Conservation (phyloP, 2,888 invertebrate genomes). For the Dorcus hopei region DNA sequence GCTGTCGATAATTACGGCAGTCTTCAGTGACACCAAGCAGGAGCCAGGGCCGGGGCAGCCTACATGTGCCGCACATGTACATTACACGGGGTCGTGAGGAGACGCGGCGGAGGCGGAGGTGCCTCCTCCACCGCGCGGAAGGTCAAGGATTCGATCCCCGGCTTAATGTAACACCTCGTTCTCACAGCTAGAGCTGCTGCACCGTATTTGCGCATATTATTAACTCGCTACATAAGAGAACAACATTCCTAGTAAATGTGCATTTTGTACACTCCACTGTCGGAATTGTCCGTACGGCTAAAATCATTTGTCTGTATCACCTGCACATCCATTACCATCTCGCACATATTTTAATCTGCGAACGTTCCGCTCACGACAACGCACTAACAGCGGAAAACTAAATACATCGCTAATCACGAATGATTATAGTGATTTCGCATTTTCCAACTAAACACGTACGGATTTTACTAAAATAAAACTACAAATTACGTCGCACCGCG, state of each 20-base stretch:
- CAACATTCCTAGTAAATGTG: slow-evolving; percentile 22
- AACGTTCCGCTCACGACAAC: neutral
- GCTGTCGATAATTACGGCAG: slow-evolving; percentile 29
- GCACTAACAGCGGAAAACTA: slow-evolving; percentile 1
- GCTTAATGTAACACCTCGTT: slow-evolving; percentile 29
- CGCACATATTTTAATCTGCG: too few species aligned
- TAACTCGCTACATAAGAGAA: slow-evolving; percentile 20
- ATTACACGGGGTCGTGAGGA: slow-evolving; percentile 10
- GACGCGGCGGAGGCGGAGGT: slow-evolving; percentile 22
- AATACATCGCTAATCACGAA: slow-evolving; percentile 5
- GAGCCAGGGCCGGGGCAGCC: slow-evolving; percentile 5
- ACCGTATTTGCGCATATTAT: slow-evolving; percentile 25
- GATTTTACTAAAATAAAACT: too few species aligned
- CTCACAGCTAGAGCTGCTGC: slow-evolving; percentile 27
- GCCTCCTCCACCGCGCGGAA: slow-evolving; percentile 25
- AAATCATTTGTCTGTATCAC: neutral
- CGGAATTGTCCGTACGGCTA: neutral
- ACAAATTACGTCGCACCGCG: too few species aligned
- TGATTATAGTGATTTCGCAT: slow-evolving; percentile 6
- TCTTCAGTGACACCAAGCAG: slow-evolving; percentile 27
- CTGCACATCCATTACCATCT: neutral
- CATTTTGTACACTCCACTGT: slow-evolving; percentile 14
- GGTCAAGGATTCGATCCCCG: slow-evolving; percentile 29
- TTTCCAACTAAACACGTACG: neutral
- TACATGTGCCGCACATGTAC: slow-evolving; percentile 3